Evolutionary conservation across 1,140 invertebrate species (phyloP), one percentile per base, ranked within the genome.

Genomic region (Aethina tumida): DNA sequence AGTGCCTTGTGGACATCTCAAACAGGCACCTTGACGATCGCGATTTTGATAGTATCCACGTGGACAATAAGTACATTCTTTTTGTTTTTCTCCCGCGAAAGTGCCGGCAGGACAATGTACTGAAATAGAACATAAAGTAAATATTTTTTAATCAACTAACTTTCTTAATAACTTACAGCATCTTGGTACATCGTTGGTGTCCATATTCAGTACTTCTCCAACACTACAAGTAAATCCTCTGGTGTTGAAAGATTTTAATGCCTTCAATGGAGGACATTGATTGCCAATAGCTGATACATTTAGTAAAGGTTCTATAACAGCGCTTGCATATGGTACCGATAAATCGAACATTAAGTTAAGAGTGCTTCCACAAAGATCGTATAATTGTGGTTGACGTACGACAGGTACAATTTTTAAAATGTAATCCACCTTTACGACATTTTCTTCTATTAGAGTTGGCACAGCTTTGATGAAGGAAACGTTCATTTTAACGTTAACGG

Each of bases 91-190:
- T 13, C 81, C 83, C 33, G 90, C 91, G 57, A 81, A 95, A 0
- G 91, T 94, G 51, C 94, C 94, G 50, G 90, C 88, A 10, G 94
- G 92, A 62, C 94, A 98, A 53, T 93, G 85, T 31, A 95, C 84
- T 90, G 51, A 48, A 76, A 72, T 49, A 39, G 28, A 22, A 30
- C 18, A 45, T 19, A 27, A 35, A 38, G 22, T 45, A 25, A 16
- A 4, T 12, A 27, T 20, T 19, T 15, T 16, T 10, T 35, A 27
- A 27, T 13, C 3, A 2, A 30, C 3, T 34, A 19, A 18, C 8
- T 18, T 34, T n/a, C n/a, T n/a, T 13, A 24, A 32, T 33, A 53
- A 81, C 81, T 80, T 70, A 87, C 84, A 70, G 67, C 93, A 97
- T 65, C 91, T 75, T 2, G 93, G 92, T 27, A 96, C 88, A 56